Evolutionary conservation across 1,140 invertebrate species (phyloP), one percentile per base, ranked within the genome.

Genomic region (Caerostris extrusa): DNA sequence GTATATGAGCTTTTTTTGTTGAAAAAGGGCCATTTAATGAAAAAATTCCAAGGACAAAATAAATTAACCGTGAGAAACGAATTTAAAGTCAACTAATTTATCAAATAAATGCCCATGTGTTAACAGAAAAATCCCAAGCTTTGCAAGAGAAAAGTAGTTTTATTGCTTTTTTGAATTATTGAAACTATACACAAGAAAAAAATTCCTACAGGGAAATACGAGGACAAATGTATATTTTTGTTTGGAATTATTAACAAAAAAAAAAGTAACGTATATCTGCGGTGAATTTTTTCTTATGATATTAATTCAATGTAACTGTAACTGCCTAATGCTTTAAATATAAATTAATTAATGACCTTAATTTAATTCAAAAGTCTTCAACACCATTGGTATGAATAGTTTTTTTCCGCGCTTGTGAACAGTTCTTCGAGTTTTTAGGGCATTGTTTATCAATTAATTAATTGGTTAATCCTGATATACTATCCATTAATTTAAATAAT

Each of bases 1-100:
- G 0, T 77, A 77, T 34, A 77, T 50, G 8, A 10, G 7, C 34
- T 53, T 77, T 77, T 53, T 34, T 77, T 17, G 69, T 10, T 77
- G 6, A 53, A 77, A 77, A 71, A 71, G 34, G 34, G 8, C 69
- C 12, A 12, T 17, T 5, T 10, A 55, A 55, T 14, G 7, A 83
- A 55, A 83, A 57, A 83, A 83, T 56, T 83, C 56, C 8, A 83
- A 83, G 81, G 56, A 58, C 81, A 83, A 83, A 83, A 83, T 83
- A 83, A 83, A 83, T 83, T 83, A 83, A 58, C 55, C 81, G 53
- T 83, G 81, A 56, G 81, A 83, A 83, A 83, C 81, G 56, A 83
- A 83, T 83, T 83, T 83, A 83, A 83, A 56, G 81, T 83, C 81
- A 83, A 83, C 81, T 83, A 83, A 83, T 83, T 83, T 83, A 83